Conservation (phyloP, 2,113 vertebrate genomes). For the Sterrhoptilus dennistouni region DNA sequence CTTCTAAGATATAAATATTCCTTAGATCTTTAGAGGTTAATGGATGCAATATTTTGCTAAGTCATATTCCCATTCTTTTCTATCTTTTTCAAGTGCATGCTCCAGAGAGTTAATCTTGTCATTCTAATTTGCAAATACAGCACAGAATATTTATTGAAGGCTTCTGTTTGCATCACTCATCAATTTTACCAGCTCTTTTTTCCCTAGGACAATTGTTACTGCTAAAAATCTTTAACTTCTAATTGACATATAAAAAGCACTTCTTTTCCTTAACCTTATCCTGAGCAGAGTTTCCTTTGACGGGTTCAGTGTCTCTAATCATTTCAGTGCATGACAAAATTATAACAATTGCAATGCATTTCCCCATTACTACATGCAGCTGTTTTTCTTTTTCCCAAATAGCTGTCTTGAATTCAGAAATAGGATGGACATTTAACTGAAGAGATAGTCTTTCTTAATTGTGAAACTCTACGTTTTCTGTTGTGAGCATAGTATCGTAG, state of each 20-base stretch:
- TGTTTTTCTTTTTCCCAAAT: background rate
- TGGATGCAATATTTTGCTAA: background rate
- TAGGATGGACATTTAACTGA: background rate
- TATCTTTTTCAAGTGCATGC: background rate
- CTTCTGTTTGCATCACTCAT: background rate
- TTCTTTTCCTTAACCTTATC: background rate
- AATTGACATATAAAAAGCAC: background rate
- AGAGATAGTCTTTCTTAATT: background rate
- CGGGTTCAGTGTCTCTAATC: background rate
- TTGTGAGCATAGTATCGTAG: background rate
- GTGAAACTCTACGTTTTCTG: background rate
- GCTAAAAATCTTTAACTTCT: background rate
- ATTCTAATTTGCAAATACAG: background rate
- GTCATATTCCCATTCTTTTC: background rate
- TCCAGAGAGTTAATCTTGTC: background rate
- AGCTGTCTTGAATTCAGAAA: background rate
- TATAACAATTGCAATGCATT: background rate
- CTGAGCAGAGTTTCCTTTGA: background rate
- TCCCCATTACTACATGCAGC: background rate
- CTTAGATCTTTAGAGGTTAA: background rate
- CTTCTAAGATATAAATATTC: background rate
- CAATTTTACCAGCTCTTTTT: background rate
- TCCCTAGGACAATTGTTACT: background rate
- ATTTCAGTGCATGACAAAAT: background rate
- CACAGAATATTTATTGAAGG: background rate